Conservation (phyloP, 2,797 vertebrate genomes). For the Neostethus bicornis region DNA sequence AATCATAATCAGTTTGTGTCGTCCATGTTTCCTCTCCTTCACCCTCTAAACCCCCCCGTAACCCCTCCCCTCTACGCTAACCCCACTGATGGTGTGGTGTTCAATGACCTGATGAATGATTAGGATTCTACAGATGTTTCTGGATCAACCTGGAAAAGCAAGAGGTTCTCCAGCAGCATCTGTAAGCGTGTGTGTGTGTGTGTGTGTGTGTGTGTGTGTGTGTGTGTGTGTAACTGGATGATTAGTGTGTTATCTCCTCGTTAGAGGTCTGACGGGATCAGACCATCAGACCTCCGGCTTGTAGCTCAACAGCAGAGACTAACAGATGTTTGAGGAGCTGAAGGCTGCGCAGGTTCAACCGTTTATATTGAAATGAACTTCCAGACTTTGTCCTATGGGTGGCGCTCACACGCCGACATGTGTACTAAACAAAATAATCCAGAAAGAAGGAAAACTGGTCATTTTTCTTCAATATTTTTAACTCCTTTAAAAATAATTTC, state of each 20-base stretch:
- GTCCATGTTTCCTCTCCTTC: slow-evolving; percentile 45
- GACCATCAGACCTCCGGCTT: slow-evolving; percentile 46
- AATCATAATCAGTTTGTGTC: slow-evolving; percentile 52
- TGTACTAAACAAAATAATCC: too few species aligned
- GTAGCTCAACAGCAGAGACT: slow-evolving; percentile 46
- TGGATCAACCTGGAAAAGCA: not conserved
- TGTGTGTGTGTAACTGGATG: slow-evolving; percentile 11
- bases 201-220: slow-evolving; percentile 3
- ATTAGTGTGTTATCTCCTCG: too few species aligned
- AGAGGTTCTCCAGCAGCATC: slow-evolving; percentile 40
- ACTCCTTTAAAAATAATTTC: too few species aligned
- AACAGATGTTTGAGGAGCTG: slow-evolving; percentile 52
- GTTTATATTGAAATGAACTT: slow-evolving; percentile 21
- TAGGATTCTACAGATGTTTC: slow-evolving; percentile 43
- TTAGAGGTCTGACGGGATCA: too few species aligned
- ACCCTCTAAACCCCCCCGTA: slow-evolving; percentile 54
- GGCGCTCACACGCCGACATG: too few species aligned
- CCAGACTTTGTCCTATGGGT: too few species aligned
- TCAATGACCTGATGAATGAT: slow-evolving; percentile 18
- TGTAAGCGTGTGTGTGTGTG: slow-evolving; percentile 25
- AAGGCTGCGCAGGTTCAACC: slow-evolving; percentile 38
- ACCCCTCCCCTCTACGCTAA: slow-evolving; percentile 54
- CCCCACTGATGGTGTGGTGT: slow-evolving; percentile 58
- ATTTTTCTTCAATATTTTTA: too few species aligned
- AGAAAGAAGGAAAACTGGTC: too few species aligned